These are phyloP conservation scores for Entomobrya multifasciata DNA, from an alignment of 2,888 invertebrate genomes.

Conservation along the genomic window DNA sequence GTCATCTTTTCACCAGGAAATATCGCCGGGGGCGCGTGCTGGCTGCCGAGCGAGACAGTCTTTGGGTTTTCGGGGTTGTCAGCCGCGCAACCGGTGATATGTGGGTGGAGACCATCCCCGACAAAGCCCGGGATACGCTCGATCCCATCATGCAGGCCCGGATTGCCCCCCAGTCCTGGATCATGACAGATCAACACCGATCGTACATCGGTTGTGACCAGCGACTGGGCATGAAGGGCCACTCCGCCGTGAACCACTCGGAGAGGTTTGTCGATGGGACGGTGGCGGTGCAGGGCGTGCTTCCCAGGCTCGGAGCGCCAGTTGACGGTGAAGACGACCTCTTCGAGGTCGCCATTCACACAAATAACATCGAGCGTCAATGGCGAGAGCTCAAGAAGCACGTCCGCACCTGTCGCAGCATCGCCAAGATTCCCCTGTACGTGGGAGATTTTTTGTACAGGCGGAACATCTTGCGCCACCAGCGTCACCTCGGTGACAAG, in stretches of 20 bases:
- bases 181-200: slow-evolving; percentile 40
- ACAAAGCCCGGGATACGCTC: slow-evolving; percentile 11
- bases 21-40: slow-evolving; percentile 57
- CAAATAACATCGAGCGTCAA: slow-evolving; percentile 36
- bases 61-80: slow-evolving; percentile 60
- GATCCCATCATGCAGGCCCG: slow-evolving; percentile 41
- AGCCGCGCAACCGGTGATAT: slow-evolving; percentile 2
- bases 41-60: neutral
- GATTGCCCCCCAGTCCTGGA: slow-evolving; percentile 2
- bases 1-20: slow-evolving; percentile 57
- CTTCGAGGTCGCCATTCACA: slow-evolving; percentile 3
- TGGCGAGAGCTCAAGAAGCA: slow-evolving; percentile 43
- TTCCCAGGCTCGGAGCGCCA: neutral
- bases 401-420: slow-evolving; percentile 5
- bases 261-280: slow-evolving; percentile 17
- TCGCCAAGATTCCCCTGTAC: neutral
- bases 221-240: slow-evolving; percentile 2
- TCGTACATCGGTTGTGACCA: slow-evolving; percentile 13
- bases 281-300: neutral
- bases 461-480: slow-evolving; percentile 16
- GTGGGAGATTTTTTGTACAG: slow-evolving; percentile 33
- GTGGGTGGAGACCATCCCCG: slow-evolving; percentile 4
- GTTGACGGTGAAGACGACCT: too few relatives aligned
- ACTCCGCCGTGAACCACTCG: slow-evolving; percentile 47
- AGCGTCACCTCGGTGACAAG: neutral